Evolutionary conservation across 2,797 vertebrate species (phyloP), one percentile per base, ranked within the genome.

Genomic region (Xiphorhynchus erythropygius): DNA sequence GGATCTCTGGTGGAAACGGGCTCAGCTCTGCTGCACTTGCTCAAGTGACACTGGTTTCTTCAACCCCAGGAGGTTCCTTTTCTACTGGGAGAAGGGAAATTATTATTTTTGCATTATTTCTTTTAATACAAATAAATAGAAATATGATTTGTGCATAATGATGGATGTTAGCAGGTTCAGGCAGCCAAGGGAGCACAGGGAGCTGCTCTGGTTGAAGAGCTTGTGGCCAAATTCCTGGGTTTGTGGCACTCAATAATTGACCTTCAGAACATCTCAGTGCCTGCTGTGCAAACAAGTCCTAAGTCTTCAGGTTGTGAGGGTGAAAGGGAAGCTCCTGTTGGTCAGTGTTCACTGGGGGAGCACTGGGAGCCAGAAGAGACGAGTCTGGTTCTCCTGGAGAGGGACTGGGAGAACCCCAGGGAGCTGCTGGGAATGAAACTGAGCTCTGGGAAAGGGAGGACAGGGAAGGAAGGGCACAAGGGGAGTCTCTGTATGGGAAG

Each of bases 81-180:
- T 28, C 47, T 11, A 0, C 63, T 24, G 25, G 65, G 69, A 75
- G 65, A 50, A 46, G 5, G 46, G 37, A 80, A 88, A 59, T 22
- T 21, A 8, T 2, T 8, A 6, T 2, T 55, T 41, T 49, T 18
- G 32, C 23, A 19, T 65, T 46, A 7, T 50, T 71, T 64, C 5
- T 37, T 50, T 50, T 11, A 6, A 50, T 37, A 1, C 3, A 15
- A 50, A 44, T 50, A 44, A 52, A 19, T 44, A 15, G 14, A 44
- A 67, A 11, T n/a, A 21, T 14, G 41, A 10, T 68, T 68, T 62
- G 4, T 32, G 37, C 19, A 4, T 17, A 10, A 15, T 18, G 32
- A 17, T 4, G 39, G 2, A 0, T 2, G 0, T 62, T 18, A 18
- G 1, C 30, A 19, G 0, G 42, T 8, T 24, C 19, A 30, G 50